phyloP scores from a whole-genome alignment of 2,113 vertebrate species.

The Myrmecophaga tridactyla region DNA sequence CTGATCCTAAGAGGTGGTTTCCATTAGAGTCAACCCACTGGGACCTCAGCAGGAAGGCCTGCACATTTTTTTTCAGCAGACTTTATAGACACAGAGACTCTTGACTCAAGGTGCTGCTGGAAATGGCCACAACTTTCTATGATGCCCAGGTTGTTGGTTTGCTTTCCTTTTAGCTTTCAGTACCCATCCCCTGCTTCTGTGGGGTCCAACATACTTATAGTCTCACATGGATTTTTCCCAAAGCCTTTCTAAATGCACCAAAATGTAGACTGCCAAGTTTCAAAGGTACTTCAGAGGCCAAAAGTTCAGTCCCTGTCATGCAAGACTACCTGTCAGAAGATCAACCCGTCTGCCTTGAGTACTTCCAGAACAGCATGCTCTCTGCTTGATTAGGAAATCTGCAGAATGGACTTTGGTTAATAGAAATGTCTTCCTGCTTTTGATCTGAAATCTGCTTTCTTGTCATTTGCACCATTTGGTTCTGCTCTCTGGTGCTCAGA shows the following conservation, averaged over 20 bases:
- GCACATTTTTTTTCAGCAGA: too few relatives aligned
- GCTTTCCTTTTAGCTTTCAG: background rate
- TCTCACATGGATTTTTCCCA: background rate
- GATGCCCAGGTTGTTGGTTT: background rate
- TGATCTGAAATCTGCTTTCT: constrained; percentile 16
- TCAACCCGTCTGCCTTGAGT: background rate
- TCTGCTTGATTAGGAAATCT: background rate
- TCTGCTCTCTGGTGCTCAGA: background rate
- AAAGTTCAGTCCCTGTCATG: background rate
- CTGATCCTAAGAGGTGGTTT: background rate
- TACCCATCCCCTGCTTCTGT: background rate
- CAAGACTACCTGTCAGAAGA: background rate
- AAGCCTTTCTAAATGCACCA: background rate
- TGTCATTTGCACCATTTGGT: background rate
- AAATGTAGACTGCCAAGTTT: background rate
- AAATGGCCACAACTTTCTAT: background rate
- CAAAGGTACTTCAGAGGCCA: background rate
- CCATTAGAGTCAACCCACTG: background rate
- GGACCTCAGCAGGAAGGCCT: background rate
- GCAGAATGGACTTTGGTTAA: background rate
- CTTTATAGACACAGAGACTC: background rate
- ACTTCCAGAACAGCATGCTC: background rate
- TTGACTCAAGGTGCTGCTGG: background rate
- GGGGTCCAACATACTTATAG: background rate
- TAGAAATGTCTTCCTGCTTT: background rate